phyloP scores from a whole-genome alignment of 1,140 invertebrate genomes.

The Chrysomallon squamiferum region DNA sequence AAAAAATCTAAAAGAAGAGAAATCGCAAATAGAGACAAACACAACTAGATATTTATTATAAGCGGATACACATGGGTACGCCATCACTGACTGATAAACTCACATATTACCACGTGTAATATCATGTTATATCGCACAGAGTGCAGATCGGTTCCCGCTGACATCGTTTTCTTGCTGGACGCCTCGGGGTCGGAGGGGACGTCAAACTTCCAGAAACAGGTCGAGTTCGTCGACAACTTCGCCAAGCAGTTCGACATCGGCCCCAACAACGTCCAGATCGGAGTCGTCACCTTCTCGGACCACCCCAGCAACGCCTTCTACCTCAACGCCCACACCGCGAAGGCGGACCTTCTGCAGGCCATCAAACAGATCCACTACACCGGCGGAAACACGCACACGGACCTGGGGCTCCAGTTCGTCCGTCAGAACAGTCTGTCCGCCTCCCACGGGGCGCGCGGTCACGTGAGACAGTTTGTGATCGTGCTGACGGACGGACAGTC shows the following conservation, averaged over 20 bases:
- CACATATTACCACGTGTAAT: too few species aligned
- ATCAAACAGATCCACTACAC: slow-evolving; percentile 22
- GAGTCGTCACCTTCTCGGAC: slow-evolving; percentile 22
- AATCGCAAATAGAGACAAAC: too few species aligned
- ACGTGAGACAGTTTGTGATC: slow-evolving; percentile 2
- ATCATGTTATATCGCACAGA: too few species aligned
- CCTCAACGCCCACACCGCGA: slow-evolving; percentile 20
- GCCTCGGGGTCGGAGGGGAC: slow-evolving; percentile 31
- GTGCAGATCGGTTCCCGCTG: slow-evolving; percentile 22
- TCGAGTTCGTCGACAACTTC: slow-evolving; percentile 34
- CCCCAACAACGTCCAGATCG: slow-evolving; percentile 15
- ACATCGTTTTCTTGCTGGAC: slow-evolving; percentile 45
- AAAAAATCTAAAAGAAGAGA: too few species aligned
- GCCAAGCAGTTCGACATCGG: slow-evolving; percentile 35
- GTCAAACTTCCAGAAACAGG: slow-evolving; percentile 30
- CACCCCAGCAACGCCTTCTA: slow-evolving; percentile 18
- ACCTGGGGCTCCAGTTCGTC: background rate
- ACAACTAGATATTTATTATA: too few species aligned
- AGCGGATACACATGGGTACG: too few species aligned
- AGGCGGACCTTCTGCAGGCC: slow-evolving; percentile 10
- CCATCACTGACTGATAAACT: too few species aligned
- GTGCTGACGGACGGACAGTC: slow-evolving; percentile 8
- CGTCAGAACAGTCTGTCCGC: background rate
- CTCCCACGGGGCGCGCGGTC: slow-evolving; percentile 30
- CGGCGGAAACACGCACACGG: slow-evolving; percentile 22